Evolutionary conservation across 2,888 invertebrate species (phyloP), one percentile per base, ranked within the genome.

Genomic region (Eumerus sabulonum): DNA sequence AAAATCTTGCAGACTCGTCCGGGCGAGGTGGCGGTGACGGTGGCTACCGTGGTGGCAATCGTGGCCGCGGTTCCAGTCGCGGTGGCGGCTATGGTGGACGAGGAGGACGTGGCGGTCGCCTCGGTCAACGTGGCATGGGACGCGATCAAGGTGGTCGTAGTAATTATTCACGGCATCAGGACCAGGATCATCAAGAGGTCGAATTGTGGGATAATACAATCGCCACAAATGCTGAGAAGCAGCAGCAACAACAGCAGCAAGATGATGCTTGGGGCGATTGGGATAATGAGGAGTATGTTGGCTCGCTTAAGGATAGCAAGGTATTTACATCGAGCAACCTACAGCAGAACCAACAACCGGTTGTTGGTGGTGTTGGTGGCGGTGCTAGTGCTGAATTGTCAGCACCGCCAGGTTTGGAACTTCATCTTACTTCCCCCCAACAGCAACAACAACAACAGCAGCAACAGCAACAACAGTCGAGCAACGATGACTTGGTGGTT

Each of bases 201-300:
- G 91, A 91, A 71, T 89, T 91, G n/a, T 91, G 91, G 90, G 92
- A 93, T 73, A 92, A 92, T 68, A 88, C 86, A 88, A 87, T 88
- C 72, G 88, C 88, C 27, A 87, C 88, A 54, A 88, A 87, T 77
- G 87, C 88, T 1, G 88, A 88, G 14, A 88, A 88, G 76, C 88
- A 87, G 68, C 87, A 86, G 74, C 86, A 86, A 51, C 68, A 81
- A 47, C 82, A 85, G 66, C 76, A 81, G 19, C 86, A 86, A 44
- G 88, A 87, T 66, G 91, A 91, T 84, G 89, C 90, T 40, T 91
- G 91, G 91, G 90, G 90, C 66, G 95, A 95, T 88, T 96, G 94
- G 96, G 96, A 95, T 90, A 95, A 93, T 86, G 97, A 98, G 89
- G 98, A 98, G 88, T 98, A 98, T 91, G 96, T 96, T 44, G 98